A percentile compares a stretch with the other conserved stretches of the same genome.
phyloP scores from a whole-genome alignment of 2,113 vertebrate species.

The Sialia sialis region DNA sequence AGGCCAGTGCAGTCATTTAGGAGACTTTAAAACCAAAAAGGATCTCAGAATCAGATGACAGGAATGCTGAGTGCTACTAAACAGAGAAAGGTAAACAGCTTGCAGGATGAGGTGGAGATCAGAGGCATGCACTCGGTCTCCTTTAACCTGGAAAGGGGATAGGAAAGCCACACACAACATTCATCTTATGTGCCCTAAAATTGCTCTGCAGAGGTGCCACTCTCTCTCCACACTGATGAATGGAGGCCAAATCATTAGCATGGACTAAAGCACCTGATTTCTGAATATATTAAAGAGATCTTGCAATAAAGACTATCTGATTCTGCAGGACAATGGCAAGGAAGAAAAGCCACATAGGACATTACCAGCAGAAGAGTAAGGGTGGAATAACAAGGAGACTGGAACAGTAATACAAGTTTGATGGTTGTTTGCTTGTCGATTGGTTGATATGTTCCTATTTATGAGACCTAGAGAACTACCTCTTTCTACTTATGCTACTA shows the following conservation, averaged over 20 bases:
- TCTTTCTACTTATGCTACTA: not conserved
- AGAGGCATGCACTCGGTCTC: not conserved
- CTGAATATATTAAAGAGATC: not conserved
- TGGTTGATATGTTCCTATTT: not conserved
- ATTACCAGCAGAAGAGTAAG: not conserved
- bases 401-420: not conserved
- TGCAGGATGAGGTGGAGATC: not conserved
- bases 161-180: not conserved
- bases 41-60: not conserved
- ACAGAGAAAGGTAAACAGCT: not conserved
- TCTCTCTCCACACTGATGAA: not conserved
- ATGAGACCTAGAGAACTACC: not conserved
- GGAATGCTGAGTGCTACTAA: not conserved
- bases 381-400: not conserved
- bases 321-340: not conserved
- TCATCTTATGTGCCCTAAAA: not conserved
- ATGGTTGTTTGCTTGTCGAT: not conserved
- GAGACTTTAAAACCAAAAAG: slow-evolving; percentile 17
- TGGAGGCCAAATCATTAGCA: not conserved
- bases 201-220: not conserved
- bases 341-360: not conserved
- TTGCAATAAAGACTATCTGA: not conserved
- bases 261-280: not conserved
- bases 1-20: not conserved
- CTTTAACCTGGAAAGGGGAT: not conserved